Percentiles rank a stretch among this genome's conserved stretches.
Evolutionary conservation across 1,140 invertebrate species (phyloP).

Genomic region (Archivesica marissinica): DNA sequence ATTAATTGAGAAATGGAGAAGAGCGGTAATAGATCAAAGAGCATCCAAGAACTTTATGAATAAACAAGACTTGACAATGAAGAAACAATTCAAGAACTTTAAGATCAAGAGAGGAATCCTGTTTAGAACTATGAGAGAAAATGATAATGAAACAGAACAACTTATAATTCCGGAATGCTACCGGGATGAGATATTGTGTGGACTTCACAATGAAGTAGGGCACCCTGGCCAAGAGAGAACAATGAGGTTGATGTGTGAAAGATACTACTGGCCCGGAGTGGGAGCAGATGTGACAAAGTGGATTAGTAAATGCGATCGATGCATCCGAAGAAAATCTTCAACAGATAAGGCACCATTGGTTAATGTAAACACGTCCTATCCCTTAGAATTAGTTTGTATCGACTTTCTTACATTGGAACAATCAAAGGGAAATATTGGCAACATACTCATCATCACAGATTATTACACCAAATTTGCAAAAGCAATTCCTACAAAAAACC

Average conservation of each 20-base stretch:
- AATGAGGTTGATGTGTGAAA: neutral
- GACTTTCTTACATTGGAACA: slow-evolving; percentile 42
- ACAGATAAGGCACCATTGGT: slow-evolving; percentile 23
- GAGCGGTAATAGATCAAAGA: slow-evolving; percentile 1
- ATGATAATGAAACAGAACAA: slow-evolving; percentile 3
- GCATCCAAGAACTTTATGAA: neutral
- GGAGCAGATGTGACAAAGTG: neutral
- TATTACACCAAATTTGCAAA: slow-evolving; percentile 55
- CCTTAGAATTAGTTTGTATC: slow-evolving; percentile 44
- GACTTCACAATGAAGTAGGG: slow-evolving; percentile 34
- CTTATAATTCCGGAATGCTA: neutral
- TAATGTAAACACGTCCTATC: slow-evolving; percentile 43
- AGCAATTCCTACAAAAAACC: slow-evolving; percentile 59
- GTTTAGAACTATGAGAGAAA: neutral
- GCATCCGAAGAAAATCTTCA: slow-evolving; percentile 32
- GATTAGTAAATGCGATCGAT: slow-evolving; percentile 33
- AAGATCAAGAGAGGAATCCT: slow-evolving; percentile 37
- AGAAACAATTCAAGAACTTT: slow-evolving; percentile 41
- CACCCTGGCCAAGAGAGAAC: slow-evolving; percentile 15
- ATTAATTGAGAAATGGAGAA: slow-evolving; percentile 4
- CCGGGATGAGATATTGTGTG: neutral
- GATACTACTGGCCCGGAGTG: slow-evolving; percentile 29
- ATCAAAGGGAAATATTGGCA: slow-evolving; percentile 24
- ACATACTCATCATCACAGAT: slow-evolving; percentile 61
- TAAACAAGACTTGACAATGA: slow-evolving; percentile 11